Conservation (phyloP, 2,113 vertebrate species). For the Saccopteryx leptura region DNA sequence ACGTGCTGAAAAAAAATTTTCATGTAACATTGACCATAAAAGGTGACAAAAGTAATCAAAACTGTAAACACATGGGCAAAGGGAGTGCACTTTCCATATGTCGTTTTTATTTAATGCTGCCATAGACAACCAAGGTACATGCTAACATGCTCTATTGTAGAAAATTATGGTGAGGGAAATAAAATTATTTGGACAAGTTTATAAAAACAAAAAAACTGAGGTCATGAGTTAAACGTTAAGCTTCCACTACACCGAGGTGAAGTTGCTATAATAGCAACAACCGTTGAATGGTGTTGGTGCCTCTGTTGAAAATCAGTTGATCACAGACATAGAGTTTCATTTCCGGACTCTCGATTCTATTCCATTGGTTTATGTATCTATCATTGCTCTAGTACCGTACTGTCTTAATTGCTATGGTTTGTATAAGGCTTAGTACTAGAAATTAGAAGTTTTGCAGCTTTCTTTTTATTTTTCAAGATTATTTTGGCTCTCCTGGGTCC, state of each 20-base stretch:
- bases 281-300: not conserved
- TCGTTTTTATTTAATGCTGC: not conserved
- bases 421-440: not conserved
- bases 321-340: not conserved
- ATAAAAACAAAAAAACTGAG: not conserved
- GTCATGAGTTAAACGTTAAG: not conserved
- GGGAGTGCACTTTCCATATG: accelerated
- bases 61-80: not conserved
- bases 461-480: not conserved
- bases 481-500: not conserved
- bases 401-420: not conserved
- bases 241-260: not conserved
- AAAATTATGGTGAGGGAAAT: not conserved
- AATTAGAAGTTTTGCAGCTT: not conserved
- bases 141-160: not conserved
- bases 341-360: not conserved
- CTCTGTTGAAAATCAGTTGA: not conserved
- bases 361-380: not conserved
- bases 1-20: not conserved
- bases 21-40: not conserved
- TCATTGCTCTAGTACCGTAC: not conserved
- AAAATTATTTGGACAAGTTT: not conserved
- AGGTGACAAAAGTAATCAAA: not conserved
- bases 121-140: not conserved
- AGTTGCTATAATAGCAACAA: not conserved